A percentile compares a stretch with the other conserved stretches of the same genome.
These are phyloP conservation scores for Achlya flavicornis DNA, from an alignment of 2,888 invertebrate species.

Conservation along the genomic window DNA sequence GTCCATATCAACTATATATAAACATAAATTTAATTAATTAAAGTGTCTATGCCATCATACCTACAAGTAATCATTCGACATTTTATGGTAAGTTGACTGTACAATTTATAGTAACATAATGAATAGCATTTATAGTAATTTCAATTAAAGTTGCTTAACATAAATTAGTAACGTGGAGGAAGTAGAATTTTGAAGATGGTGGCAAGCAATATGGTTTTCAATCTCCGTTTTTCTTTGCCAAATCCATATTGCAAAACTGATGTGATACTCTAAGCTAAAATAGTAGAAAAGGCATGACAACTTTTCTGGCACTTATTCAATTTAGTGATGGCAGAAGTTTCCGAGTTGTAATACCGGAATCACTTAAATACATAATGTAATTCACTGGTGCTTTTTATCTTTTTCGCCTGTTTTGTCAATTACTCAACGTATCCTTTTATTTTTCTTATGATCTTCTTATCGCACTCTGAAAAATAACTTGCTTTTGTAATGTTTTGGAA, in stretches of 20 bases:
- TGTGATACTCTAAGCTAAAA: background rate
- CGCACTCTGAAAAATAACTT: too few species aligned
- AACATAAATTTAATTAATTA: slow-evolving; percentile 40
- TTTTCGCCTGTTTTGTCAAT: background rate
- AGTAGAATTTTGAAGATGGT: background rate
- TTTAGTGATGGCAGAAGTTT: background rate
- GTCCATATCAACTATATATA: slow-evolving; percentile 28
- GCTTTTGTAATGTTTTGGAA: too few species aligned
- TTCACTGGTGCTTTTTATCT: background rate
- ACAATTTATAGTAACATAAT: background rate
- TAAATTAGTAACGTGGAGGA: too few species aligned
- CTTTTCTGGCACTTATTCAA: slow-evolving; percentile 4
- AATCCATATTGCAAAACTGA: slow-evolving; percentile 7
- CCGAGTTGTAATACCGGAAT: background rate
- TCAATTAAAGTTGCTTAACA: too few species aligned
- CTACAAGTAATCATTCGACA: background rate
- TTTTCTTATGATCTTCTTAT: too few species aligned
- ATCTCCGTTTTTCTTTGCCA: background rate
- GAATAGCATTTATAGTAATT: background rate
- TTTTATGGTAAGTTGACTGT: background rate
- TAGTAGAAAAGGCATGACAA: slow-evolving; percentile 6
- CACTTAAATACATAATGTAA: background rate
- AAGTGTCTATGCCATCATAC: slow-evolving; percentile 25
- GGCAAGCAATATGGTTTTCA: background rate
- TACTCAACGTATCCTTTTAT: too few species aligned